phyloP scores from a whole-genome alignment of 2,113 vertebrate species.

The Notothenia rossii region DNA sequence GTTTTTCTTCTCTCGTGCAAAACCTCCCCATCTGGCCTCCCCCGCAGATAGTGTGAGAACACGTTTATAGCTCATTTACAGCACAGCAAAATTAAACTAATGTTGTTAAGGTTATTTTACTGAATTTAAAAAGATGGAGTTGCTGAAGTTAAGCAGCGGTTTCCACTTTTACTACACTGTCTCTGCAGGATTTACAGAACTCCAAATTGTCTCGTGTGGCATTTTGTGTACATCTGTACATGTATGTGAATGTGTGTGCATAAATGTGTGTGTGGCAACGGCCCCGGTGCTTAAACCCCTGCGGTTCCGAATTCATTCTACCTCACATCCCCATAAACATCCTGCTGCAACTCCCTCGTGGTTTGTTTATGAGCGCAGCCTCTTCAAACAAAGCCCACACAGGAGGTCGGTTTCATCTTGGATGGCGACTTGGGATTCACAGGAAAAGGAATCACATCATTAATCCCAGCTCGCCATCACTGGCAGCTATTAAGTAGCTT shows the following conservation, averaged over 20 bases:
- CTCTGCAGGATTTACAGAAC: constrained; percentile 17
- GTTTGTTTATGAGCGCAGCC: constrained; percentile 69
- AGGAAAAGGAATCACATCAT: constrained; percentile 2
- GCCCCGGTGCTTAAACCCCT: constrained; percentile 46
- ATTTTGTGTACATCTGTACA: not conserved
- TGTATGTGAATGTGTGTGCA: not conserved
- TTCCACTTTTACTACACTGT: constrained; percentile 30
- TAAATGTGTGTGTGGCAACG: constrained; percentile 8
- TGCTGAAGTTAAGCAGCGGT: constrained; percentile 28
- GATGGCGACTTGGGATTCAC: constrained; percentile 25
- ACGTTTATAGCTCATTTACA: constrained; percentile 45
- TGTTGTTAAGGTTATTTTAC: constrained; percentile 53
- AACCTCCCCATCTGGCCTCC: constrained; percentile 9
- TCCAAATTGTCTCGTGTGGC: constrained; percentile 2
- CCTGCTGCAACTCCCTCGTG: constrained; percentile 69
- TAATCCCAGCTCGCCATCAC: constrained; percentile 6
- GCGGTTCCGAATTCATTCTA: constrained; percentile 69
- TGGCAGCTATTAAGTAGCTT: constrained; percentile 28
- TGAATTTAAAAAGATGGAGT: constrained; percentile 37
- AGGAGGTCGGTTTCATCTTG: constrained; percentile 59
- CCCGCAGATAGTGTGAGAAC: constrained; percentile 54
- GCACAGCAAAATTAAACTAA: constrained; percentile 38
- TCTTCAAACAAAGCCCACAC: constrained; percentile 79
- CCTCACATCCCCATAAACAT: constrained; percentile 79
- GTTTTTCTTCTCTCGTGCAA: constrained; percentile 1